Base-by-base conservation (phyloP, 2,797 vertebrate genomes). In the Danio tinwini region DNA sequence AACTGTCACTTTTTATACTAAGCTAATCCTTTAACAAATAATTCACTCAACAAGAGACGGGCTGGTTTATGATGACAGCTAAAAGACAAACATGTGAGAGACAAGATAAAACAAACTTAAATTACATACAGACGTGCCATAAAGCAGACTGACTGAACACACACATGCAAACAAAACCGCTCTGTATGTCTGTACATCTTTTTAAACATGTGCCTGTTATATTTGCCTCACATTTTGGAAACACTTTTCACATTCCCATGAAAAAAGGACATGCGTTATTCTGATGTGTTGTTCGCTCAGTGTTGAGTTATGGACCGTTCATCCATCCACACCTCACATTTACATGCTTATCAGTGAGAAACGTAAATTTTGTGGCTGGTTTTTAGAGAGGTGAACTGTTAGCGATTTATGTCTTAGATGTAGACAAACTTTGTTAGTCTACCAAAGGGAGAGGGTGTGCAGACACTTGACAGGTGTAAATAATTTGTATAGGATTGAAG, bases 241-340 rank as follows among this genome's bases (percentile, higher is more conserved):
- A 79, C 61, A 83, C 42, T 84, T 85, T 85, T 80, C 63, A 74
- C 76, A 83, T 81, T 74, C 53, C 45, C n/a, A 55, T 82, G 76
- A 70, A 45, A 39, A 29, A 65, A 71, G 64, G 14, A 39, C 55
- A 70, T 68, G 67, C 71, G 49, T 76, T 76, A 29, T 11, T 2
- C 67, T n/a, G 19, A 67, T 76, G 45, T 40, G 47, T 58, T 17
- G 47, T 62, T 40, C 2, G 6, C 40, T 67, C 55, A 50, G 42
- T 49, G 67, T 44, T 19, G 74, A 76, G 58, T 45, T 40, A 12
- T 58, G 56, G 76, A 58, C 56, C 19, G 17, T 67, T 52, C 11
- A 52, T 63, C 59, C 39, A 29, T 55, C 59, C 49, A 29, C 67
- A 59, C 13, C 67, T 50, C 39, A 72, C 58, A 79, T 71, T 71